These are phyloP conservation scores for Merops nubicus DNA, from an alignment of 2,113 vertebrate genomes.

Conservation along the genomic window DNA sequence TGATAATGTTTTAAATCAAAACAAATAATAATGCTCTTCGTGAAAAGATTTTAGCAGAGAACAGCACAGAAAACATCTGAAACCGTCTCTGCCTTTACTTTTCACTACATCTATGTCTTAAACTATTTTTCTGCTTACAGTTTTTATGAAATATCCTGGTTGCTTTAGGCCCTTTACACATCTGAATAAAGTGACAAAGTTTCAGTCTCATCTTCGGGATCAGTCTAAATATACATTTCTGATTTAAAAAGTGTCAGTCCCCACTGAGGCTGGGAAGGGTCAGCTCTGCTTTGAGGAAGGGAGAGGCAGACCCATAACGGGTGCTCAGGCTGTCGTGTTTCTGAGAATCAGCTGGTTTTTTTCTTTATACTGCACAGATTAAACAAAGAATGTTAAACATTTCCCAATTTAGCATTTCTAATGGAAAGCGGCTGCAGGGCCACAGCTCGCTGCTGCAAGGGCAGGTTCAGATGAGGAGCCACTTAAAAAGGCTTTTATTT, in stretches of 20 bases:
- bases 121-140: neutral
- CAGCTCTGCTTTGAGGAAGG: constrained; percentile 5
- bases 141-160: neutral
- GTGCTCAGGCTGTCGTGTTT: constrained; percentile 23
- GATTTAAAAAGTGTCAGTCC: neutral
- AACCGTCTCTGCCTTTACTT: neutral
- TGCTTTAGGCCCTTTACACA: neutral
- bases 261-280: neutral
- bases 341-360: constrained; percentile 59
- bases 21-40: neutral
- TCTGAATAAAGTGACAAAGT: neutral
- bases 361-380: constrained; percentile 46
- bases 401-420: constrained; percentile 59
- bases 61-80: neutral
- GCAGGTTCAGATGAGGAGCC: constrained; percentile 3
- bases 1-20: neutral
- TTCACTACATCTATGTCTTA: neutral
- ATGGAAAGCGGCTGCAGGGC: constrained; percentile 45
- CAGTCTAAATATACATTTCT: neutral
- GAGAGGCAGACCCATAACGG: constrained; percentile 9
- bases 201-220: neutral
- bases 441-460: constrained; percentile 38
- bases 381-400: constrained; percentile 50
- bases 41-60: neutral
- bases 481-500: constrained; percentile 46